Evolutionary conservation across 37 sponge, comb jelly and placozoan genomes (phyloP), one percentile per base, ranked within the genome.

Genomic region (Hormiphora californensis): DNA sequence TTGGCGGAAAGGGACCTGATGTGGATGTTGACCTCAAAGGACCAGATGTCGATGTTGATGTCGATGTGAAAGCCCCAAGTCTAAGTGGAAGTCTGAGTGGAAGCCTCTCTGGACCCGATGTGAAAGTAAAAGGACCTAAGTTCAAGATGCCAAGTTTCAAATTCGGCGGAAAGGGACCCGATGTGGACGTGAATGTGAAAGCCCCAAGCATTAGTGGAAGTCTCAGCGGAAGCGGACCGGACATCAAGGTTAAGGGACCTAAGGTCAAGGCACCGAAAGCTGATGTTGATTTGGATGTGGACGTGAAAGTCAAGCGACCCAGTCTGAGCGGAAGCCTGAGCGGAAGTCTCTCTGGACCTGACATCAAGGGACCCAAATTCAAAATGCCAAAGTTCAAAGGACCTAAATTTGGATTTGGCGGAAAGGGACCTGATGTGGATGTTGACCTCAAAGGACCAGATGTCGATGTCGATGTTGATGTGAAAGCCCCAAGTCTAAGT

Each of bases 391-490:
- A 57, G 21, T 57, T 57, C 59, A 23, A 57, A 28, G 59, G 59
- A 28, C 59, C 59, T 28, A 30, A 57, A 5, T 57, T 57, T 57
- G 59, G 59, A 28, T 23, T 23, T 19, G 19, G 28, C 5, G 59
- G 59, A 4, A n/a, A n/a, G n/a, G n/a, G n/a, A n/a, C n/a, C n/a
- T 28, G 67, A 65, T 33, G 37, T 28, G 11, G 67, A 65, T 65
- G 37, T 33, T 65, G 67, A 65, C 35, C 38, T 65, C 28, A 35
- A 35, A 28, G 67, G 35, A 28, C 67, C 67, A 33, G 67, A 65
- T 36, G 37, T 65, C n/a, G 35, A 73, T 19, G 46, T 46, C 23
- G 81, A 73, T 73, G 46, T 73, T 43, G 81, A 73, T 73, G 39
- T 73, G 9, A 73, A 37, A 33, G 4, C 38, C 7, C 68, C 36